A percentile compares a stretch with the other conserved stretches of the same genome.
Evolutionary conservation across 92 coral and sea anemone genomes (phyloP).

Genomic region (Virgularia gustaviana): DNA sequence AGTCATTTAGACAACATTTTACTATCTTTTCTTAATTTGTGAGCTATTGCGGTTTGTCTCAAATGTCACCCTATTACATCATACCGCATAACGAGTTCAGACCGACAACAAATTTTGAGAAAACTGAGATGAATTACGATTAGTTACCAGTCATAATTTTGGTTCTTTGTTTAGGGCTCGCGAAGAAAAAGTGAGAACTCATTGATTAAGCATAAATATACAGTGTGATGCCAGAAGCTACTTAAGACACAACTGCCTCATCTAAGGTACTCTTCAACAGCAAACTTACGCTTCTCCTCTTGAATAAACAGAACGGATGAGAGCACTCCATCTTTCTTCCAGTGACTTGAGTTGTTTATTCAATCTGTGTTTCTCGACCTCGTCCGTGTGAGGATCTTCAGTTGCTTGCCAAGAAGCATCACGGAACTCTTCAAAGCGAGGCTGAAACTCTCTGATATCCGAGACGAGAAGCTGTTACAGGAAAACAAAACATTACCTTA

Average conservation of each 20-base stretch:
- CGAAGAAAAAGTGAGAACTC: no score
- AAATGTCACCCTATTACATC: no score
- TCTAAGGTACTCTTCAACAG: not conserved
- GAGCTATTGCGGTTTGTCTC: no score
- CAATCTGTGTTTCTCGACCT: not conserved
- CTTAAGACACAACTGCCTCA: not conserved
- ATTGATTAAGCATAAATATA: no score
- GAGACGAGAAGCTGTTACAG: constrained; percentile 18
- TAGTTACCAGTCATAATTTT: no score
- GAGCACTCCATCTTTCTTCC: constrained; percentile 27
- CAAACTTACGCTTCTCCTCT: constrained; percentile 35
- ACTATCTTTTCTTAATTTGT: no score
- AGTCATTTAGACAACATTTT: no score
- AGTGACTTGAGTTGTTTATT: constrained; percentile 21
- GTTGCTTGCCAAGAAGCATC: constrained; percentile 11
- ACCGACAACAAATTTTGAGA: no score
- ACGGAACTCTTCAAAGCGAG: constrained; percentile 29
- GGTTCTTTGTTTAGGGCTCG: no score
- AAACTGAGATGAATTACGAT: no score
- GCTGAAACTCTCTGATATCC: constrained; percentile 32
- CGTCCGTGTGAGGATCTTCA: constrained; percentile 14
- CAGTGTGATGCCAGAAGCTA: no score
- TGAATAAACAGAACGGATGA: constrained; percentile 32
- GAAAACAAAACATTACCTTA: not conserved
- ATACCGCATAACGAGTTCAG: no score